Base-by-base conservation (phyloP, 1,140 invertebrate species). In the Drosophila kepulauana region DNA sequence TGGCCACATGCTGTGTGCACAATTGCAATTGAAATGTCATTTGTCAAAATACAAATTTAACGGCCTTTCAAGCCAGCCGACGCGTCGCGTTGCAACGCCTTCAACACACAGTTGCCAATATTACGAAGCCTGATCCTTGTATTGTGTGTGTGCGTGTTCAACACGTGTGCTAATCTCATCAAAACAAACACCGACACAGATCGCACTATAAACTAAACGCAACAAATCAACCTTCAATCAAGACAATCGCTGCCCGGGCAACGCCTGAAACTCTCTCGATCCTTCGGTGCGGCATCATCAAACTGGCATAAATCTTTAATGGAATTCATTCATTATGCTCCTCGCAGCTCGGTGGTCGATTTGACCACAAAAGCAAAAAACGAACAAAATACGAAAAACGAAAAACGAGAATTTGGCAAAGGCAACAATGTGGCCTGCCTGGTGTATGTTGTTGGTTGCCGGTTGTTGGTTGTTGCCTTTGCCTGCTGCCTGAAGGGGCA, bases 41-140 rank as follows among this genome's bases (percentile, higher is more conserved):
- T 91, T 92, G 91, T 92, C 91, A 92, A 91, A 92, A 91, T 91
- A 92, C 52, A 91, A 91, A 89, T 92, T 91, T 70, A 91, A 78
- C 74, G 64, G 79, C 70, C 76, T 91, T 82, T 82, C 67, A 87
- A 78, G 84, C 69, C 52, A 38, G 73, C 77, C 81, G 81, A 65
- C 52, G 66, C 49, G 70, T 73, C 82, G 63, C 79, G 59, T 49
- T 77, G 66, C 49, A 72, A 79, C 82, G 66, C 79, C 75, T 49
- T 77, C 52, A 61, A 38, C 25, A 28, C 38, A 7, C 33, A 38
- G 35, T 38, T 38, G 15, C n/a, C 41, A 43, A n/a, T 3, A 13
- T n/a, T 43, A 1, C n/a, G n/a, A 10, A 20, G 7, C 28, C 35
- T 58, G 48, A 48, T 65, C 63, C 61, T 48, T 38, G n/a, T 6